Base-by-base conservation (phyloP, 2,113 vertebrate genomes). In the Acrocephalus kingi region DNA sequence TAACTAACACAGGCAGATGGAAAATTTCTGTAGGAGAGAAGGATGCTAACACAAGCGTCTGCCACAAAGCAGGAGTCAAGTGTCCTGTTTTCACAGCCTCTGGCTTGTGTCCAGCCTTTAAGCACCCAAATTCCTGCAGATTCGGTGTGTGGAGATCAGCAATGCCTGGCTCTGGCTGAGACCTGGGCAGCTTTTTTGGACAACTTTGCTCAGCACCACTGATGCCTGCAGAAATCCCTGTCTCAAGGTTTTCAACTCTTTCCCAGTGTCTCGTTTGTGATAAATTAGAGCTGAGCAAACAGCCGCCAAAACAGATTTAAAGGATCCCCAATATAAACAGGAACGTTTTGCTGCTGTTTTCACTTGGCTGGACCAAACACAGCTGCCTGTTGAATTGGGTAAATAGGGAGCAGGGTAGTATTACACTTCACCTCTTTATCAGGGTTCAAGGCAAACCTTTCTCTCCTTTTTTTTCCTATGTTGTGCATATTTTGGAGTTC, bases 301-400 rank as follows among this genome's bases (percentile, higher is more conserved):
- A 77, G 75, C 52, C 1, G 0, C 72, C 79, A 96, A 93, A 96
- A 80, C 49, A 94, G 81, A 69, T 83, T 93, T 79, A 90, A 96
- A 84, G 73, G 72, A 90, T 52, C 25, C 84, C 68, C 69, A 84
- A 52, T 56, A 94, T 54, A 81, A 95, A 93, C 63, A 95, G 79
- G 92, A 90, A 92, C 31, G 58, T 84, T 94, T 93, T 94, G 85
- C 85, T 91, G 82, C 59, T 93, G 43, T 84, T 93, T 96, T 88
- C 8, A 61, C 68, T 93, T 81, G 85, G 62, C 81, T 90, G 75
- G 67, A 82, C 73, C 74, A 86, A 86, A 90, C 1, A 6, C 91
- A 89, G 92, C 84, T 96, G 96, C 87, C 77, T 91, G 73, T 41
- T 72, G 81, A 61, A 79, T 43, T 78, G 62, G 78, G 49, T 85